Conservation (phyloP, 2,797 vertebrate genomes). For the Odontamblyopus lacepedii region DNA sequence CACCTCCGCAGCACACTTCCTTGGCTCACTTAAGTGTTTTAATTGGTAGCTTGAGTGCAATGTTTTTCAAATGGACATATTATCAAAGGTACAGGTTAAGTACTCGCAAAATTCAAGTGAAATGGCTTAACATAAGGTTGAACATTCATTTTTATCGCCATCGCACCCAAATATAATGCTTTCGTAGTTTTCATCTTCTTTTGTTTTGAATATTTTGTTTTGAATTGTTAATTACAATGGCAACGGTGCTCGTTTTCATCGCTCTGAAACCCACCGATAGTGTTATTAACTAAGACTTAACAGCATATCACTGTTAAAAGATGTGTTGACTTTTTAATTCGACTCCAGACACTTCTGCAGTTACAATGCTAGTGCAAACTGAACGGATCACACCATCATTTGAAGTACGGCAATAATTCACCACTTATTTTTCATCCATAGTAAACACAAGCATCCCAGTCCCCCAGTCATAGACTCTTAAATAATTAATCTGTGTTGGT, state of each 20-base stretch:
- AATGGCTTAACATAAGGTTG: neutral
- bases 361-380: neutral
- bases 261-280: no score
- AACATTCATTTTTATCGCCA: neutral
- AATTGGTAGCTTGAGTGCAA: slow-evolving; percentile 60
- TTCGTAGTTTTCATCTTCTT: no score
- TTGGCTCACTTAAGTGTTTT: slow-evolving; percentile 52
- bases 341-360: neutral
- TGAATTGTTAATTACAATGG: no score
- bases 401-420: neutral
- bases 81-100: slow-evolving; percentile 48
- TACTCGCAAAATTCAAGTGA: neutral
- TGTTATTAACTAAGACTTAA: no score
- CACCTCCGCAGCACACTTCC: slow-evolving; percentile 23
- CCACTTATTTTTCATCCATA: no score
- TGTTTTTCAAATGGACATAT: slow-evolving; percentile 38
- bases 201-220: neutral
- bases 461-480: no score
- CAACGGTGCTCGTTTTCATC: no score
- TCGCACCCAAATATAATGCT: neutral
- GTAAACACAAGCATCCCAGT: no score
- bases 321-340: neutral
- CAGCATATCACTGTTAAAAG: neutral
- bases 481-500: no score
- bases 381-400: neutral